Evolutionary conservation across 2,797 vertebrate species (phyloP).

Genomic region (Macroramphosus scolopax): DNA sequence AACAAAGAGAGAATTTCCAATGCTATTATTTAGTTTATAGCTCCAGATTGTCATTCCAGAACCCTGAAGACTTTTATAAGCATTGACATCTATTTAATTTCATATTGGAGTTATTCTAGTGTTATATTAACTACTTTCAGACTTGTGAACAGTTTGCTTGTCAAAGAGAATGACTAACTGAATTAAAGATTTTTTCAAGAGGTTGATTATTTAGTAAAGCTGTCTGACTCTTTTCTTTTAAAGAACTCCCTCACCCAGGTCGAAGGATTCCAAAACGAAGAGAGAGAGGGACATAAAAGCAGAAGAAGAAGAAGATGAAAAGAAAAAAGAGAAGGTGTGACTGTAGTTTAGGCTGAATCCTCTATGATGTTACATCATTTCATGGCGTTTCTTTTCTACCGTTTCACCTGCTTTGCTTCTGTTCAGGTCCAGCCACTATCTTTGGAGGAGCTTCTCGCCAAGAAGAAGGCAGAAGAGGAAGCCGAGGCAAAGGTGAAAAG

Average conservation of each 20-base stretch:
- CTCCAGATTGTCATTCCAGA: background rate
- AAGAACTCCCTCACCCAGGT: conserved; percentile 87
- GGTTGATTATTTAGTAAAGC: background rate
- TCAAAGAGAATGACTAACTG: too few relatives aligned
- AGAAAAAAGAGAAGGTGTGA: conserved; percentile 90
- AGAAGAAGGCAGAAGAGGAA: conserved; percentile 96
- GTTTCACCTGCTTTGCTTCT: conserved; percentile 5
- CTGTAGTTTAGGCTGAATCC: conserved; percentile 8
- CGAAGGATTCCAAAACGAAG: conserved; percentile 85
- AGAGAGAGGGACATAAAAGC: conserved; percentile 85
- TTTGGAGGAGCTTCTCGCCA: conserved; percentile 93
- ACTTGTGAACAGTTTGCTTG: background rate
- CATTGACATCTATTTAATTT: too few relatives aligned
- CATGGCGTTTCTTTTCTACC: background rate
- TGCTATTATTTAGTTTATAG: background rate
- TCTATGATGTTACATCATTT: background rate
- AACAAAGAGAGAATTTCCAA: too few relatives aligned
- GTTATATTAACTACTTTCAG: background rate
- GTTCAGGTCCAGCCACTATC: conserved; percentile 89
- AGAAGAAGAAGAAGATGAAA: conserved; percentile 89
- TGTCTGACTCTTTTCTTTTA: background rate
- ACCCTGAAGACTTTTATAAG: background rate
- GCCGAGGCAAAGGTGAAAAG: conserved; percentile 90
- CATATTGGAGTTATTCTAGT: too few relatives aligned
- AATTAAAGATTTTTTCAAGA: too few relatives aligned